Percentiles rank a stretch among this genome's conserved stretches.
Evolutionary conservation across 1,140 invertebrate species (phyloP).

Genomic region (Heliconius hewitsoni): DNA sequence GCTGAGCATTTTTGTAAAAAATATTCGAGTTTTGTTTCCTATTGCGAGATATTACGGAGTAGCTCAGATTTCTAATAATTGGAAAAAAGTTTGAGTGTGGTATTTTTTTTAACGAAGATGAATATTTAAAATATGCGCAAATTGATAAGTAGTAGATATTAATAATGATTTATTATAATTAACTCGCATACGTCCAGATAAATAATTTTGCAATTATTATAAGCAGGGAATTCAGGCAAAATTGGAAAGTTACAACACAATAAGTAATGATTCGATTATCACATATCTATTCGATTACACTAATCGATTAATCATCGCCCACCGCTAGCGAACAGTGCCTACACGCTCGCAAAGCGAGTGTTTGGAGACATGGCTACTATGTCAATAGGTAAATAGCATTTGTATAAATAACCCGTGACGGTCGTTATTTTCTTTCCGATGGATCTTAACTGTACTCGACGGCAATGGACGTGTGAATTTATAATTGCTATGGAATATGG

Average conservation of each 20-base stretch:
- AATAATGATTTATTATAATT: neutral
- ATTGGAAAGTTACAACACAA: conserved; percentile 7
- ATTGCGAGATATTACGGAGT: neutral
- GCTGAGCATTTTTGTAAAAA: neutral
- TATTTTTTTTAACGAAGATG: too few relatives aligned
- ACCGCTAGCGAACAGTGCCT: neutral
- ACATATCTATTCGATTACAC: conserved; percentile 8
- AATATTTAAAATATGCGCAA: neutral
- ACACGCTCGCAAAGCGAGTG: neutral
- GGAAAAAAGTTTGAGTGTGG: too few relatives aligned
- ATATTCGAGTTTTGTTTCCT: neutral
- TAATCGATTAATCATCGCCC: conserved; percentile 2
- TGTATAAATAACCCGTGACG: conserved; percentile 62
- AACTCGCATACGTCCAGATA: neutral
- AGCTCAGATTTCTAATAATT: neutral
- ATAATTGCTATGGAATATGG: conserved; percentile 44
- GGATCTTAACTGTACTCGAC: conserved; percentile 59
- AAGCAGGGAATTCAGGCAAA: neutral
- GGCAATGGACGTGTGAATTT: conserved; percentile 59
- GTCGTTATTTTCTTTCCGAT: conserved; percentile 58
- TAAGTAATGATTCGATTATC: conserved; percentile 11
- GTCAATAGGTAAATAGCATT: conserved; percentile 64
- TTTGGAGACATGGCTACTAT: conserved; percentile 50
- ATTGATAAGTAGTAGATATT: neutral
- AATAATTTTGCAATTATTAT: neutral